Percentiles rank a stretch among this genome's conserved stretches.
These are phyloP conservation scores for Semnornis frantzii DNA, from an alignment of 2,113 vertebrate species.

Conservation along the genomic window DNA sequence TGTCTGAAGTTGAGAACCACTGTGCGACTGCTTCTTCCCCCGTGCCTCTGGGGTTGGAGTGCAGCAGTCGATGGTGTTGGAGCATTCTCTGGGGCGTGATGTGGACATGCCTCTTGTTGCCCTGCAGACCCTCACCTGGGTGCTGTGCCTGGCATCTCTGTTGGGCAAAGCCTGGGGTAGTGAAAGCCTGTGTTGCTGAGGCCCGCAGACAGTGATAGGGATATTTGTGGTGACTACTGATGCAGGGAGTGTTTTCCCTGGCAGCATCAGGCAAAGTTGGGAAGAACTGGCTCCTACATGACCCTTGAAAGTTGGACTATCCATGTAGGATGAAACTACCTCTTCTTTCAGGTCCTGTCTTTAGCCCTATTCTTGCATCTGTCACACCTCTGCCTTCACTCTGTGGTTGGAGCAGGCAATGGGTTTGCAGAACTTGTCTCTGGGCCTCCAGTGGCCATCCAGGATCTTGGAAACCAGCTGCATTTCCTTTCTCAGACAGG, in stretches of 20 bases:
- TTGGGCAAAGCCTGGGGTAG: neutral
- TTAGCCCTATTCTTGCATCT: neutral
- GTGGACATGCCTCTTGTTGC: neutral
- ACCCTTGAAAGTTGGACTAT: neutral
- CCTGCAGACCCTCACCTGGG: neutral
- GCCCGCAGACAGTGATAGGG: neutral
- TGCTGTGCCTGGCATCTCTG: neutral
- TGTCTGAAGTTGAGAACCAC: neutral
- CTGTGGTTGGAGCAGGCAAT: neutral
- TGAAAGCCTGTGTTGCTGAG: neutral
- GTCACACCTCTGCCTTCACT: neutral
- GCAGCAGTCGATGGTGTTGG: neutral
- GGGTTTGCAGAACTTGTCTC: neutral
- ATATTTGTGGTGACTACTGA: neutral
- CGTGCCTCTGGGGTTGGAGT: fast-evolving
- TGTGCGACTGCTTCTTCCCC: neutral
- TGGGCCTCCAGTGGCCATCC: neutral
- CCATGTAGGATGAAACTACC: neutral
- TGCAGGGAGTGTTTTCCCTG: neutral
- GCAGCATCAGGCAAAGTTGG: neutral
- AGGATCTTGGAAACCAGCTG: neutral
- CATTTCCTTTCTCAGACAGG: neutral
- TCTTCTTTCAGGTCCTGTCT: neutral
- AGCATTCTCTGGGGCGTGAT: neutral
- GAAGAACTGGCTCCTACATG: neutral